A percentile compares a stretch with the other conserved stretches of the same genome.
phyloP scores from a whole-genome alignment of 1,140 invertebrate species.

The Pseudomyrmex concolor region DNA sequence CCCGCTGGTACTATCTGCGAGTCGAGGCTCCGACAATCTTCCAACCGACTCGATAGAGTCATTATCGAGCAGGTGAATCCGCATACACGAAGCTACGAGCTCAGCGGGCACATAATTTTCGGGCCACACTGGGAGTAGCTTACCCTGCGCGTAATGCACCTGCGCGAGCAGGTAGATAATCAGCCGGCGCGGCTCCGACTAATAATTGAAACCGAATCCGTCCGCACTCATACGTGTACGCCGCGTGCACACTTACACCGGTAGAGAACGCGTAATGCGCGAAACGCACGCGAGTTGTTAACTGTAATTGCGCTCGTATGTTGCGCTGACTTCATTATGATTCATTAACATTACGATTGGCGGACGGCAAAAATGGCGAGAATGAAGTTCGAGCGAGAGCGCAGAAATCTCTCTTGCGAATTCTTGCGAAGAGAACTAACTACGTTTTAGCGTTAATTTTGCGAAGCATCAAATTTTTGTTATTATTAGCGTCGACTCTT shows the following conservation, averaged over 20 bases:
- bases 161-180: slow-evolving; percentile 62
- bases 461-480: not conserved
- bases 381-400: slow-evolving; percentile 8
- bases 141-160: slow-evolving; percentile 52
- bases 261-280: slow-evolving; percentile 34
- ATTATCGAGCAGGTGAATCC: slow-evolving; percentile 72
- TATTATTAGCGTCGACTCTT: too few relatives aligned
- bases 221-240: not conserved
- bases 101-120: slow-evolving; percentile 63
- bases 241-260: not conserved
- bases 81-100: slow-evolving; percentile 49
- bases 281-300: slow-evolving; percentile 49
- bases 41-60: slow-evolving; percentile 66
- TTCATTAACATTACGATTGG: slow-evolving; percentile 47
- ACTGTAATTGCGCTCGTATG: slow-evolving; percentile 28
- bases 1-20: slow-evolving; percentile 1
- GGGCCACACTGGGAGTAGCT: slow-evolving; percentile 63
- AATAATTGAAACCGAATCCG: slow-evolving; percentile 66
- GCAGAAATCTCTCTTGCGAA: slow-evolving; percentile 8
- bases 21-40: slow-evolving; percentile 28
- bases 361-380: not conserved
- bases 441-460: not conserved
- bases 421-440: not conserved
- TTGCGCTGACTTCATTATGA: slow-evolving; percentile 51
- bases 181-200: slow-evolving; percentile 50